phyloP scores from a whole-genome alignment of 2,113 vertebrate genomes.

The Trichechus manatus region DNA sequence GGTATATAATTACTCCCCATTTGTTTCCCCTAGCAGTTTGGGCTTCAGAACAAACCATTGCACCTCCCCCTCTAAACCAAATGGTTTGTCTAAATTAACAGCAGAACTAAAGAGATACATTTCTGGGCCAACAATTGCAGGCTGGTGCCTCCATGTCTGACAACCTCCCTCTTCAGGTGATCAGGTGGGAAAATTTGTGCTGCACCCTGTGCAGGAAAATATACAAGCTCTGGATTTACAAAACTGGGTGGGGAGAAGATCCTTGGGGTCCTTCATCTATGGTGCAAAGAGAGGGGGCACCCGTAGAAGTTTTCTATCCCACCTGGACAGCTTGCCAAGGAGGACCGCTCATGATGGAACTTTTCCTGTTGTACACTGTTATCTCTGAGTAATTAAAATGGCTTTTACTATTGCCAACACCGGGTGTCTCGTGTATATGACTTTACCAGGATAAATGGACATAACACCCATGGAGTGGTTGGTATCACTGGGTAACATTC shows the following conservation, averaged over 20 bases:
- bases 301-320: too few relatives aligned
- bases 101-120: not conserved
- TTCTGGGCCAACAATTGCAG: not conserved
- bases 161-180: not conserved
- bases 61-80: not conserved
- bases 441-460: too few relatives aligned
- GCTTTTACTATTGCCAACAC: too few relatives aligned
- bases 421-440: too few relatives aligned
- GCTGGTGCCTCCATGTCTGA: not conserved
- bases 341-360: too few relatives aligned
- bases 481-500: too few relatives aligned
- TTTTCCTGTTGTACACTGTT: too few relatives aligned
- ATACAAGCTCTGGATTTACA: not conserved
- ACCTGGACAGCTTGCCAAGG: too few relatives aligned
- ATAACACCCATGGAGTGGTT: too few relatives aligned
- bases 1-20: not conserved
- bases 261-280: not conserved
- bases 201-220: not conserved
- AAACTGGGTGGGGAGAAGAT: not conserved
- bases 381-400: too few relatives aligned
- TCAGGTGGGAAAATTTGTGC: not conserved
- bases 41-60: not conserved
- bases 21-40: not conserved
- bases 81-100: not conserved
- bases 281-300: too few relatives aligned